Evolutionary conservation across 2,797 vertebrate genomes (phyloP), one percentile per base, ranked within the genome.

Genomic region (Siniperca scherzeri): DNA sequence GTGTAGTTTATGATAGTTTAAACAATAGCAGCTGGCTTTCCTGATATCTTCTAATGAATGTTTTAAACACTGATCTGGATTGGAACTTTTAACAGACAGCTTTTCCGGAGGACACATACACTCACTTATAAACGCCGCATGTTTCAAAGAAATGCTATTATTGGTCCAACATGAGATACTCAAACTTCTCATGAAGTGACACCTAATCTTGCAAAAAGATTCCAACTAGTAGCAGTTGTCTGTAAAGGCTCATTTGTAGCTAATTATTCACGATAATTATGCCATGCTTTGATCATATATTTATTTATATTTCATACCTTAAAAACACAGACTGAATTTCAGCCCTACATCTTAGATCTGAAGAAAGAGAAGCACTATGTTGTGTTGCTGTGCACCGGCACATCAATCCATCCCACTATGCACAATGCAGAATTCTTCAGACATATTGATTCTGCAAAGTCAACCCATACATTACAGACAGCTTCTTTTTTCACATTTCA

Each of bases 381-480:
- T 78, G 64, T 82, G 59, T 40, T 56, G 30, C 67, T 33, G 8
- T 30, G 44, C 70, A 78, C n/a, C 30, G 1, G 2, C 50, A 52
- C 59, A 52, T 42, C 4, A 19, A 71, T 83, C 70, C 71, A 78
- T 80, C 59, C 69, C 40, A 61, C 16, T 33, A 60, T 78, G 68
- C 75, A 82, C 76, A 87, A 78, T 62, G 46, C 80, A 72, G 40
- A 83, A 77, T 77, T 84, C 57, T 57, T 81, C 62, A 59, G 73
- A 55, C 64, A 25, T 83, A 91, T 86, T 90, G 88, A 90, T 91
- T 80, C 8, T n/a, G 55, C 21, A 27, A 62, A 74, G 77, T 57
- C 27, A 10, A 61, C 52, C 67, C 64, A 85, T 92, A 77, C 86
- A 92, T 93, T 85, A 90, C 85, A 86, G 16, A 21, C 5, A 13